Evolutionary conservation across 2,113 vertebrate genomes (phyloP).

Genomic region (Lichenostomus cassidix): DNA sequence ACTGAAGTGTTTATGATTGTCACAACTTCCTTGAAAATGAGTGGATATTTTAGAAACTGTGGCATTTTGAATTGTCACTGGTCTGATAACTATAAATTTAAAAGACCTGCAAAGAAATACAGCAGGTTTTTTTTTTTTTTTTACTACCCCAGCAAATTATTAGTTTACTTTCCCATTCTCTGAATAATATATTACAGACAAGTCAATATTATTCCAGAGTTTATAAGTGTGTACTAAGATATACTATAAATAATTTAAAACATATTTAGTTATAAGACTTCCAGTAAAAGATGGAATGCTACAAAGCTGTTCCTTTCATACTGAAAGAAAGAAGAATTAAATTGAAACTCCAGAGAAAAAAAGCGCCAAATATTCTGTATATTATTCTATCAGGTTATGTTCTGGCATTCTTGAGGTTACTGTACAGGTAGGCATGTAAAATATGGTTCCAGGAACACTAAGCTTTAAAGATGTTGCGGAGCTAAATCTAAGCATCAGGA

Average conservation of each 20-base stretch:
- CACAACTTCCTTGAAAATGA: neutral
- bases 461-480: neutral
- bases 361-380: neutral
- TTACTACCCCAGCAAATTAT: conserved; percentile 17
- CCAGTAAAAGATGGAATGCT: conserved; percentile 8
- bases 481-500: conserved; percentile 10
- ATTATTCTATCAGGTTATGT: neutral
- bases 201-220: neutral
- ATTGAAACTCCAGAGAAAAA: neutral
- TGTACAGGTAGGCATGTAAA: neutral
- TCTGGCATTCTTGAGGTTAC: neutral
- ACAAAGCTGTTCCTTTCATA: neutral
- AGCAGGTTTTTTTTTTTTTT: neutral
- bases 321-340: neutral
- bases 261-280: neutral
- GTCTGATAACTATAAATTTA: neutral
- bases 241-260: conserved; percentile 19
- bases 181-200: neutral
- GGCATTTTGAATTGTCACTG: neutral
- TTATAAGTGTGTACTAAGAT: conserved; percentile 38
- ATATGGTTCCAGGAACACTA: neutral
- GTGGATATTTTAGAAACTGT: neutral
- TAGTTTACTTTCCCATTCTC: conserved; percentile 30
- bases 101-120: conserved; percentile 24
- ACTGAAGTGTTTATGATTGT: neutral